Evolutionary conservation across 2,888 invertebrate genomes (phyloP).

Genomic region (Unio delphinus): DNA sequence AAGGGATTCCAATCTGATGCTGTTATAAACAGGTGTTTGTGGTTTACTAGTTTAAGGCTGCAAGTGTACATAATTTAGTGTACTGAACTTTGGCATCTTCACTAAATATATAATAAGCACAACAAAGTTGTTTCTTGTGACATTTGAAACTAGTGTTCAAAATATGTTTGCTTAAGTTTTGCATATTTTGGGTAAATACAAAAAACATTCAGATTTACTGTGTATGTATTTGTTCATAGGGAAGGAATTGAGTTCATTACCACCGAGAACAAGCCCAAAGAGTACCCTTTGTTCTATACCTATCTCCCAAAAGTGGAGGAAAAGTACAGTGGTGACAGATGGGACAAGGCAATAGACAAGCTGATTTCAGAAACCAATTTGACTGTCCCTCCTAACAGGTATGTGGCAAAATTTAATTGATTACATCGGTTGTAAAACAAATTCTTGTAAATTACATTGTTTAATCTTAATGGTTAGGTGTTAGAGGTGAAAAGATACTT

Average conservation of each 20-base stretch:
- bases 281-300: conserved; percentile 24
- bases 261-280: conserved; percentile 42
- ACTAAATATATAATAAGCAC: too few relatives aligned
- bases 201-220: background rate
- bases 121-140: too few relatives aligned
- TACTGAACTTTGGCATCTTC: too few relatives aligned
- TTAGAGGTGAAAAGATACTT: too few relatives aligned
- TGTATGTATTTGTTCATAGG: conserved; percentile 25
- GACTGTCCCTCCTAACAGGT: conserved; percentile 73
- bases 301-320: conserved; percentile 33
- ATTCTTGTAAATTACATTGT: too few relatives aligned
- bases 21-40: too few relatives aligned
- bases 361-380: conserved; percentile 73
- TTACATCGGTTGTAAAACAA: too few relatives aligned
- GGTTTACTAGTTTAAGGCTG: too few relatives aligned
- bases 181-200: too few relatives aligned
- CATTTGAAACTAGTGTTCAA: background rate
- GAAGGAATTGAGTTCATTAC: conserved; percentile 50
- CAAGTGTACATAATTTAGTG: too few relatives aligned
- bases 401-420: background rate
- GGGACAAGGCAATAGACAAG: conserved; percentile 76
- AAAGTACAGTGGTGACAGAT: conserved; percentile 71
- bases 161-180: background rate
- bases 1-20: too few relatives aligned
- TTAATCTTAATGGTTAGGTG: too few relatives aligned